Conservation (phyloP, 2,888 invertebrate genomes). For the Caenorhabditis becei region DNA sequence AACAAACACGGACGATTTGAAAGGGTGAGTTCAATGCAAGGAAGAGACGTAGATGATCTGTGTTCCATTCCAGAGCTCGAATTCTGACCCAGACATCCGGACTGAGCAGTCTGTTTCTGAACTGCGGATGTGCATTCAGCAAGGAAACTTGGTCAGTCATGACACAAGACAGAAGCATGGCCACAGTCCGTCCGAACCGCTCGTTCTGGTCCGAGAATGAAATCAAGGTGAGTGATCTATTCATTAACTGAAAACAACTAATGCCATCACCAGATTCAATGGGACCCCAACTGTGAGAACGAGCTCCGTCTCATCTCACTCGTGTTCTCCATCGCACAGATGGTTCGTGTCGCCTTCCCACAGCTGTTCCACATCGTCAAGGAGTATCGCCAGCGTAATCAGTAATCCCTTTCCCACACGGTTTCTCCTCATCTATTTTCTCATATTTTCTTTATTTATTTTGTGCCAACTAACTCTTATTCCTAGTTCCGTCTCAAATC, state of each 20-base stretch:
- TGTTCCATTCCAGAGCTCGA: slow-evolving; percentile 45
- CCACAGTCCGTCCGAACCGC: slow-evolving; percentile 70
- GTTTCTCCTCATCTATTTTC: neutral
- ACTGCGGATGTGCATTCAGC: slow-evolving; percentile 76
- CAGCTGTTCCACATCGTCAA: slow-evolving; percentile 76
- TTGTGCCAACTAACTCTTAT: neutral
- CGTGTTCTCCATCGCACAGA: slow-evolving; percentile 77
- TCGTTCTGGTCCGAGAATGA: slow-evolving; percentile 77
- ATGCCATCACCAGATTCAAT: no score
- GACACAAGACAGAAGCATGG: slow-evolving; percentile 62
- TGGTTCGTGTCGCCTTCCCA: slow-evolving; percentile 79
- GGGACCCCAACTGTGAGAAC: slow-evolving; percentile 73
- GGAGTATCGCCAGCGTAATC: slow-evolving; percentile 67
- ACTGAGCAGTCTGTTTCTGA: slow-evolving; percentile 53
- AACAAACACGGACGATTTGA: slow-evolving; percentile 63
- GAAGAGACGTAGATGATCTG: neutral
- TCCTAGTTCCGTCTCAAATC: no score
- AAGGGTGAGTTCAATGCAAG: slow-evolving; percentile 37
- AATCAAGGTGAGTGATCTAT: slow-evolving; percentile 68
- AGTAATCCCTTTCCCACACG: slow-evolving; percentile 18
- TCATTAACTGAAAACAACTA: no score
- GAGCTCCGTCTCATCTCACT: slow-evolving; percentile 77
- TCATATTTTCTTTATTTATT: neutral
- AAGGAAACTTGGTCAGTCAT: slow-evolving; percentile 74
- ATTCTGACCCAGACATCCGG: slow-evolving; percentile 63